Conservation (phyloP, 1,140 invertebrate genomes). For the Lasioglossum albipes region DNA sequence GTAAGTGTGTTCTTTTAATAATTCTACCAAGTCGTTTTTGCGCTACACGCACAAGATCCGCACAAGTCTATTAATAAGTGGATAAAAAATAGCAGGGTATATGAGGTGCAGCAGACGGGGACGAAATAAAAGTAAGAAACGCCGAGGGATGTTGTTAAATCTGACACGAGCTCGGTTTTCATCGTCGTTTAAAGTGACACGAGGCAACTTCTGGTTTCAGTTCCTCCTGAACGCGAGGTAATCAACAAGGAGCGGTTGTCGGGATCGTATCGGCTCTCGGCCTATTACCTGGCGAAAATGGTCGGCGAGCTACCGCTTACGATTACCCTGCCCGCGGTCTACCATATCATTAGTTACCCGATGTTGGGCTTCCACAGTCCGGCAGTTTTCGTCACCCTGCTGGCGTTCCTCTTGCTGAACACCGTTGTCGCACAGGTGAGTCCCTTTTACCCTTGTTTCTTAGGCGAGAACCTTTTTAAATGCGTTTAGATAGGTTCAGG, state of each 20-base stretch:
- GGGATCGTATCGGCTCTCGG: constrained; percentile 90
- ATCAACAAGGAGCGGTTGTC: constrained; percentile 91
- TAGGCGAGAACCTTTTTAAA: background rate
- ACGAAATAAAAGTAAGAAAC: no score
- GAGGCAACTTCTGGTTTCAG: constrained; percentile 75
- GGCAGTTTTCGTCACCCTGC: constrained; percentile 85
- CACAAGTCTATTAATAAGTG: no score
- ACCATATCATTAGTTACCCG: constrained; percentile 90
- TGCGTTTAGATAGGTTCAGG: no score
- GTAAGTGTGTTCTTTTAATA: no score
- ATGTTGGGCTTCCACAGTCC: constrained; percentile 86
- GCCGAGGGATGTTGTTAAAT: no score
- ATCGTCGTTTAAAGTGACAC: no score
- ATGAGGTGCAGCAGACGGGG: no score
- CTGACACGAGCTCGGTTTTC: no score
- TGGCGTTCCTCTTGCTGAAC: constrained; percentile 88
- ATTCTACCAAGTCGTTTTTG: no score
- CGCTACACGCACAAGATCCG: no score
- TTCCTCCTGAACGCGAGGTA: constrained; percentile 90
- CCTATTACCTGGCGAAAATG: constrained; percentile 93
- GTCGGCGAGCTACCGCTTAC: constrained; percentile 90
- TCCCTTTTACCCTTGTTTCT: background rate
- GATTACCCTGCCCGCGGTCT: constrained; percentile 88
- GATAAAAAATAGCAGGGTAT: no score
- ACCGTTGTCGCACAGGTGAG: constrained; percentile 88